These are phyloP conservation scores for Papio anubis DNA, from an alignment of 2,113 vertebrate species.

Conservation along the genomic window DNA sequence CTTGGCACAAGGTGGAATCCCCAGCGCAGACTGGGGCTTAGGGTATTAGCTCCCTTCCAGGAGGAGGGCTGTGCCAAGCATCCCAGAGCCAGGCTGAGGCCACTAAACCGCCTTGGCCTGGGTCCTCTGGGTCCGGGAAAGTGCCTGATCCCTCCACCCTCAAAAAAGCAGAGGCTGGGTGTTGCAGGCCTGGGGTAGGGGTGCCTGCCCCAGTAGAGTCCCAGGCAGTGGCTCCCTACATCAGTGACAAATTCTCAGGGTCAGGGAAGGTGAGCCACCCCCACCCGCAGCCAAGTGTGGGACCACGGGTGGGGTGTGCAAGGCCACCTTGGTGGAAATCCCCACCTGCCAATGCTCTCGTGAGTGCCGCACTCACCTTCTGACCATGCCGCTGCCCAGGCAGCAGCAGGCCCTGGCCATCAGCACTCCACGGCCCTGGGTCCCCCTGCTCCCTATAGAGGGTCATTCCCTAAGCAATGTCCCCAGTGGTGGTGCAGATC, in stretches of 20 bases:
- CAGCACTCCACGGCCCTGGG: too few species aligned
- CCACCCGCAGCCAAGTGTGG: too few species aligned
- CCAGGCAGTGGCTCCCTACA: too few species aligned
- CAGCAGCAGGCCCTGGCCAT: neutral
- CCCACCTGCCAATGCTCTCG: neutral
- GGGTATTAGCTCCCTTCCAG: neutral
- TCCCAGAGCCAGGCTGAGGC: neutral
- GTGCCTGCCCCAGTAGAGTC: neutral
- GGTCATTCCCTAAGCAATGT: slow-evolving; percentile 80
- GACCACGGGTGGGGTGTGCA: neutral
- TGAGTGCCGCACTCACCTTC: slow-evolving; percentile 71
- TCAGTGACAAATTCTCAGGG: neutral
- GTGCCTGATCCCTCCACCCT: neutral
- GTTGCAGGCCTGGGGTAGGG: neutral
- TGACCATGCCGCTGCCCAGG: neutral
- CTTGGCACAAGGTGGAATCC: neutral
- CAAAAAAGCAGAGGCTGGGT: neutral
- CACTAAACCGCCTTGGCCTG: neutral
- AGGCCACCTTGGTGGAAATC: neutral
- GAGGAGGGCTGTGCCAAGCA: neutral
- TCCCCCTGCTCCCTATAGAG: neutral
- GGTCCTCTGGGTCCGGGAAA: neutral
- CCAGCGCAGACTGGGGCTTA: neutral
- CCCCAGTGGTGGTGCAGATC: slow-evolving; percentile 56
- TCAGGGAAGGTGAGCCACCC: neutral